These are phyloP conservation scores for Patagioenas fasciata DNA, from an alignment of 2,113 vertebrate genomes.

Conservation along the genomic window DNA sequence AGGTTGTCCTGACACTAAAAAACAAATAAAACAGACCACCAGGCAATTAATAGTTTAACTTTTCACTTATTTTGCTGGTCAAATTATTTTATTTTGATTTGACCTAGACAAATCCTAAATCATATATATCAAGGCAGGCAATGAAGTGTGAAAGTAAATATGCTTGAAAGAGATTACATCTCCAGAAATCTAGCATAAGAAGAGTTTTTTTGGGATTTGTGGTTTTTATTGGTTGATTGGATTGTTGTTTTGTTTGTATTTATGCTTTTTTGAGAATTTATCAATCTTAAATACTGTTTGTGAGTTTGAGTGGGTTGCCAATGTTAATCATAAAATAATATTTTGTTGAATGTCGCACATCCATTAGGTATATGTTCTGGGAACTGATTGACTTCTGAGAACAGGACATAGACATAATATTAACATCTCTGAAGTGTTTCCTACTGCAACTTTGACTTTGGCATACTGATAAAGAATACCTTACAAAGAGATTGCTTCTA, in stretches of 20 bases:
- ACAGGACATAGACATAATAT: not conserved
- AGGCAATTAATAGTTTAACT: not conserved
- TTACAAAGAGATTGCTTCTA: not conserved
- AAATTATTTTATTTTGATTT: not conserved
- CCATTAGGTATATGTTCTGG: not conserved
- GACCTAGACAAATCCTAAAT: not conserved
- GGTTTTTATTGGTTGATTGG: not conserved
- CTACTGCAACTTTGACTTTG: not conserved
- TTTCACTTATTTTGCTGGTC: not conserved
- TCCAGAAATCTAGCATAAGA: not conserved
- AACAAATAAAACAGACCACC: not conserved
- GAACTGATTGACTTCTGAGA: not conserved
- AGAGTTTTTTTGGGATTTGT: not conserved
- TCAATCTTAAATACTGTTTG: not conserved
- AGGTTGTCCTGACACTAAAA: not conserved
- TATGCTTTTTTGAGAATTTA: not conserved
- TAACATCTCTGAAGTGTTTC: not conserved
- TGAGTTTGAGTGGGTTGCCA: not conserved
- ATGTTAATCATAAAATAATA: not conserved
- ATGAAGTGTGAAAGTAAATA: not conserved
- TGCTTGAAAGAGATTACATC: not conserved
- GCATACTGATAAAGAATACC: not conserved
- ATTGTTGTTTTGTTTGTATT: not conserved
- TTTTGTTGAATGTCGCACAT: not conserved
- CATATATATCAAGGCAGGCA: not conserved